A percentile compares a stretch with the other conserved stretches of the same genome.
Conservation (phyloP, 2,888 invertebrate genomes). For the Heterodera filipjevi region DNA sequence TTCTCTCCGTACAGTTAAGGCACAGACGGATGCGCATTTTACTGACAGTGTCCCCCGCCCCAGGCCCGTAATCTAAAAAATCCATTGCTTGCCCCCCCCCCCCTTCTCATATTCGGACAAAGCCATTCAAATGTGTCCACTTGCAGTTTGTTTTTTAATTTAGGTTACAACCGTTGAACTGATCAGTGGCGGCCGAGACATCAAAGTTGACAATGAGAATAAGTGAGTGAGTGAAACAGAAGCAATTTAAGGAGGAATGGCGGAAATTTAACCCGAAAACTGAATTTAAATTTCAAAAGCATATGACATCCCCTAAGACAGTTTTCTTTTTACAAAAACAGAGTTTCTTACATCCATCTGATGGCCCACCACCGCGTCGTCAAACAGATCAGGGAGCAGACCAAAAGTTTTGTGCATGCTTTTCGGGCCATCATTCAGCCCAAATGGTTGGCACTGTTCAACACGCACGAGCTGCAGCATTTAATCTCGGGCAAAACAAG, state of each 20-base stretch:
- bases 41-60: too few relatives aligned
- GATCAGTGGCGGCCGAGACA: constrained; percentile 88
- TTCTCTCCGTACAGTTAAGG: too few relatives aligned
- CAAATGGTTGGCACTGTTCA: constrained; percentile 93
- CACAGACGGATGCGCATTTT: too few relatives aligned
- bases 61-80: too few relatives aligned
- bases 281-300: too few relatives aligned
- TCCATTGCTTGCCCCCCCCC: too few relatives aligned
- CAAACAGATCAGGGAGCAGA: constrained; percentile 94
- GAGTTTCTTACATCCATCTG: constrained; percentile 94
- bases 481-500: constrained; percentile 85
- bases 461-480: constrained; percentile 88
- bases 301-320: too few relatives aligned
- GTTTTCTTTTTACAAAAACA: too few relatives aligned
- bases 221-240: constrained; percentile 72
- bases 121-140: too few relatives aligned
- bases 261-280: too few relatives aligned
- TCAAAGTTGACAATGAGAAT: constrained; percentile 93
- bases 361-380: constrained; percentile 99
- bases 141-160: background rate
- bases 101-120: too few relatives aligned
- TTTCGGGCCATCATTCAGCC: constrained; percentile 89
- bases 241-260: background rate
- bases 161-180: constrained; percentile 89
- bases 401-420: constrained; percentile 91